phyloP scores from a whole-genome alignment of 2,797 vertebrate species.

The Cuculus canorus region DNA sequence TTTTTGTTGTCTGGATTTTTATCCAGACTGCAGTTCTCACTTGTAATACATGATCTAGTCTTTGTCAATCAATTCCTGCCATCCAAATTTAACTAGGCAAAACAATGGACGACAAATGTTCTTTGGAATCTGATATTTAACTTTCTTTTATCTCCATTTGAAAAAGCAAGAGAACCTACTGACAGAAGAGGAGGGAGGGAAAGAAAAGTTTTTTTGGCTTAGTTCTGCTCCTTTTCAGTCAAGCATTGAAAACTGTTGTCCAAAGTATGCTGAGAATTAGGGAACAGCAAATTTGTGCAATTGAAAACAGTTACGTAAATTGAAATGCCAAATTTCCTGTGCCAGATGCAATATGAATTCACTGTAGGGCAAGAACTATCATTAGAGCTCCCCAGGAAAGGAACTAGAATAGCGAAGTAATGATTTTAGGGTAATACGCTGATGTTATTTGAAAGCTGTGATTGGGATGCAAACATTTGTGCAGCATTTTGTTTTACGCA shows the following conservation, averaged over 20 bases:
- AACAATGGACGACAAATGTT: neutral
- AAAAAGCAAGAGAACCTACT: neutral
- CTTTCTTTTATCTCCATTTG: neutral
- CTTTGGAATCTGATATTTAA: slow-evolving; percentile 2
- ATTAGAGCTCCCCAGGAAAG: slow-evolving; percentile 64
- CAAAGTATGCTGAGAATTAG: slow-evolving; percentile 35
- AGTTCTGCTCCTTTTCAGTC: slow-evolving; percentile 27
- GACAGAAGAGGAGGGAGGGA: neutral
- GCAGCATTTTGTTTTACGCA: slow-evolving; percentile 17
- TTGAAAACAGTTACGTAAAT: slow-evolving; percentile 62
- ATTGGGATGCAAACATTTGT: slow-evolving; percentile 62
- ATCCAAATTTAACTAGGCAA: neutral
- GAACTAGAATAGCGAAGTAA: slow-evolving; percentile 65
- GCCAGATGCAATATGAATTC: slow-evolving; percentile 68
- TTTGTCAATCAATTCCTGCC: neutral
- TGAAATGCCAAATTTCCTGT: slow-evolving; percentile 65
- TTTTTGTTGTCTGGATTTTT: neutral
- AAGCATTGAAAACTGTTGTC: slow-evolving; percentile 44
- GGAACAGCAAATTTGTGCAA: slow-evolving; percentile 54
- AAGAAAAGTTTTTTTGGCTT: slow-evolving; percentile 26
- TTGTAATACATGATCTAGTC: neutral
- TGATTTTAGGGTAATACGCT: slow-evolving; percentile 67
- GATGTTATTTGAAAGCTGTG: slow-evolving; percentile 62
- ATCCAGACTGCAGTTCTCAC: neutral
- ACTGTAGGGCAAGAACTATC: slow-evolving; percentile 62